Base-by-base conservation (phyloP, 2,888 invertebrate genomes). In the Archaeoteleia sp. region DNA sequence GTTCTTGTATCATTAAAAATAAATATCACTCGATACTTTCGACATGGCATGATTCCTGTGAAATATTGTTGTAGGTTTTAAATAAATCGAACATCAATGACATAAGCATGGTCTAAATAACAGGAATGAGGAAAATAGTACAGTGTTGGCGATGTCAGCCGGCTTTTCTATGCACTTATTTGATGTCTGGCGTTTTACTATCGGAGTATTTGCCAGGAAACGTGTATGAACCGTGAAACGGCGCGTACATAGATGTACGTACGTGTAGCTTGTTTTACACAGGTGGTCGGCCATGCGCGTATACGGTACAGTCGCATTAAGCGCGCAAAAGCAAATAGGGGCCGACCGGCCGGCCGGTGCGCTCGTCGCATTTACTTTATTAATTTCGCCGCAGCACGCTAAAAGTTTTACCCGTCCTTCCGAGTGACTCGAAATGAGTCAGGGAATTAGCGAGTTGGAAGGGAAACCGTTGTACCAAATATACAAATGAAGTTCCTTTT, bases 341-440 rank as follows among this genome's bases (percentile, higher is more conserved):
- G 63, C 51, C 63, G 63, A 55, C 2, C 20, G 20, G 5, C 20
- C 20, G 20, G 20, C 20, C 20, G 20, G 3, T 20, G 20, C 39
- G 46, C 37, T 53, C 48, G 53, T 66, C 54, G 58, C 66, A 58
- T 66, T 58, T 66, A 53, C 66, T 58, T 66, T 58, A 66, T 66
- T 66, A 53, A 66, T 66, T 66, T 58, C 23, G 30, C 53, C 42
- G 58, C 66, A 53, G 17, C 58, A 27, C 34, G 45, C 40, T 66
- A 27, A 58, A 65, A 66, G 53, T 58, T 58, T 58, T 55, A 58
- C 48, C 37, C 46, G 53, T 48, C 25, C 58, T 53, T 42, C 48
- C 39, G 10, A 40, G 25, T 14, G 7, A 48, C 20, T 15, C 10
- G 20, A 46, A 40, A 46, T 30, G 10, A 34, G 30, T 17, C 14